phyloP scores from a whole-genome alignment of 53 echinoderm and acorn worm genomes.

The Temnopleurus reevesii region DNA sequence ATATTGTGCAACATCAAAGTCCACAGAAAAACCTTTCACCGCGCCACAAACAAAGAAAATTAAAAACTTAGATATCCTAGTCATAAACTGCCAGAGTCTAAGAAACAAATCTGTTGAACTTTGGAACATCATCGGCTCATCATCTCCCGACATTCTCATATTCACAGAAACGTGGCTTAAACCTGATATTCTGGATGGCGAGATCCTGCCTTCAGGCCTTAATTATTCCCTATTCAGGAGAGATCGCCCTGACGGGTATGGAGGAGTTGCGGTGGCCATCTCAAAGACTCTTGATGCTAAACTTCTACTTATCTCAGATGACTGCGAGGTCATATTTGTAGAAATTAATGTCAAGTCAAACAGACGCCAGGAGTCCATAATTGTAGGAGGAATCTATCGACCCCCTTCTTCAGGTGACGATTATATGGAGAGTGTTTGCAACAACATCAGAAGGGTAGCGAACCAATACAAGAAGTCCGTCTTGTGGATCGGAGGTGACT shows the following conservation, averaged over 20 bases:
- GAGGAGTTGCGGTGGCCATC: background rate
- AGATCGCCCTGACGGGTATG: background rate
- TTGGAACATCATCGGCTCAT: too few species aligned
- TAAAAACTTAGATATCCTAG: too few species aligned
- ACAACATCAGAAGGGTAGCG: background rate
- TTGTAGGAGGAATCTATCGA: background rate
- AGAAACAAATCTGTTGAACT: too few species aligned
- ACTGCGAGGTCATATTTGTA: background rate
- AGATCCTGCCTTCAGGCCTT: background rate
- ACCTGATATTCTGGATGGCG: too few species aligned
- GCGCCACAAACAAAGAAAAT: too few species aligned
- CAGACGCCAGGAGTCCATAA: background rate
- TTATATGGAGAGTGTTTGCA: background rate
- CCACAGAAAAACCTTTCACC: too few species aligned
- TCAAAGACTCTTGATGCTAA: too few species aligned
- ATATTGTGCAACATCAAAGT: too few species aligned
- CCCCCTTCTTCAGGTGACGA: background rate
- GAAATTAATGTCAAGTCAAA: background rate
- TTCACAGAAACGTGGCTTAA: too few species aligned
- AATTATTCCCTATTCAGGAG: background rate
- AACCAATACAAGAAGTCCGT: background rate
- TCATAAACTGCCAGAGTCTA: too few species aligned
- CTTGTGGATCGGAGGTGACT: conserved; percentile 12
- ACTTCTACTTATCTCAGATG: background rate
- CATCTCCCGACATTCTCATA: too few species aligned